phyloP scores from a whole-genome alignment of 2,888 invertebrate genomes.

The Halocaridina rubra region DNA sequence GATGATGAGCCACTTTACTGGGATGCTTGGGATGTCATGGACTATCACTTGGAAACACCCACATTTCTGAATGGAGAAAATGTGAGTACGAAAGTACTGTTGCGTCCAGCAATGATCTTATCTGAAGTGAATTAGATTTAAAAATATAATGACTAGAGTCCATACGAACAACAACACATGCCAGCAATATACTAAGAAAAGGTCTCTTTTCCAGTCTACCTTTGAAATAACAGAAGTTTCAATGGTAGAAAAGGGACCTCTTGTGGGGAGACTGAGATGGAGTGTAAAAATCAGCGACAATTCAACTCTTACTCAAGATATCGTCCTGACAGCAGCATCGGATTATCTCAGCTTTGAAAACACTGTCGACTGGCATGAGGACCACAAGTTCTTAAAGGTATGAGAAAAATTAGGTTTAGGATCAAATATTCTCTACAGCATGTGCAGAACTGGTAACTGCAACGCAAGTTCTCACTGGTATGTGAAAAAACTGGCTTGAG shows the following conservation, averaged over 20 bases:
- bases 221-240: not conserved
- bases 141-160: too few species aligned
- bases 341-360: slow-evolving; percentile 69
- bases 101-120: too few species aligned
- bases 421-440: too few species aligned
- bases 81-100: not conserved
- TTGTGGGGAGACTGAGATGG: slow-evolving; percentile 29
- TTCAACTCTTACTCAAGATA: slow-evolving; percentile 67
- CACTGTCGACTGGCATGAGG: slow-evolving; percentile 70
- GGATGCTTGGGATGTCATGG: slow-evolving; percentile 74
- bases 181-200: too few species aligned
- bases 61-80: slow-evolving; percentile 53
- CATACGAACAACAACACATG: too few species aligned
- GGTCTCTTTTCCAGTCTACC: not conserved
- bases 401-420: too few species aligned
- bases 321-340: slow-evolving; percentile 68
- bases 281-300: slow-evolving; percentile 10
- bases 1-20: slow-evolving; percentile 72
- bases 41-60: slow-evolving; percentile 72
- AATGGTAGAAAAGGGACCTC: slow-evolving; percentile 15
- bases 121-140: too few species aligned
- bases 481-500: too few species aligned
- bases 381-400: slow-evolving; percentile 70
- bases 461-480: too few species aligned
- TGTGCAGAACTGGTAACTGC: too few species aligned